These are phyloP conservation scores for Mastacembelus armatus DNA, from an alignment of 2,797 vertebrate genomes.

Conservation along the genomic window DNA sequence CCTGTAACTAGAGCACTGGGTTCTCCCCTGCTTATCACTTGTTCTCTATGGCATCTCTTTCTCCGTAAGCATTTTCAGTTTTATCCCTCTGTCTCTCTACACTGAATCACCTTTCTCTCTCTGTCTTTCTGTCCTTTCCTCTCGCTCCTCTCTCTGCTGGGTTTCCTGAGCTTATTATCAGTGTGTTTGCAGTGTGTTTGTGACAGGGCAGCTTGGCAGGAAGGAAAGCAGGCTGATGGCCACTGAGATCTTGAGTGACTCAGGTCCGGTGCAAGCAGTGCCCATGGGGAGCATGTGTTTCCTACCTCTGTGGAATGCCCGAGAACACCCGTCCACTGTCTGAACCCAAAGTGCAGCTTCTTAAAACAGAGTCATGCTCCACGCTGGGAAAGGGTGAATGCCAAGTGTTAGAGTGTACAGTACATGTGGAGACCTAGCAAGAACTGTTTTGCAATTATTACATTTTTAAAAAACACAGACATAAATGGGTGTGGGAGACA, in stretches of 20 bases:
- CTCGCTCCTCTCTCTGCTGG: slow-evolving; percentile 20
- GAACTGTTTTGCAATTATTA: slow-evolving; percentile 42
- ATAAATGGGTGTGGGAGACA: slow-evolving; percentile 2
- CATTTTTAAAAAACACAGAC: neutral
- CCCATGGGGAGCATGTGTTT: slow-evolving; percentile 78
- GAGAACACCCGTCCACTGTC: slow-evolving; percentile 61
- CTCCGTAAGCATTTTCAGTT: slow-evolving; percentile 28
- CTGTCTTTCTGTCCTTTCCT: neutral
- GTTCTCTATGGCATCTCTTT: slow-evolving; percentile 55
- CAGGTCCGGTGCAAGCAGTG: slow-evolving; percentile 78
- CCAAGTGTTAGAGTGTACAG: slow-evolving; percentile 9
- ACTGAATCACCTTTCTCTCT: slow-evolving; percentile 4
- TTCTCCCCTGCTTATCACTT: slow-evolving; percentile 66
- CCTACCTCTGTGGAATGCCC: slow-evolving; percentile 69
- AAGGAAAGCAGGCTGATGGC: slow-evolving; percentile 82
- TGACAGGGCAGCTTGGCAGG: slow-evolving; percentile 80
- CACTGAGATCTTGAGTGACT: slow-evolving; percentile 76
- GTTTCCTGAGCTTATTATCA: slow-evolving; percentile 75
- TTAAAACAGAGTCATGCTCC: slow-evolving; percentile 18
- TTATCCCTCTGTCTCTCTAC: slow-evolving; percentile 19
- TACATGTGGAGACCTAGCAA: slow-evolving; percentile 1
- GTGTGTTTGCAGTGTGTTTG: slow-evolving; percentile 72
- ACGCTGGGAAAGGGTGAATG: slow-evolving; percentile 4
- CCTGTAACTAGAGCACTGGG: slow-evolving; percentile 72
- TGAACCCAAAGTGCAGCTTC: slow-evolving; percentile 4